A percentile compares a stretch with the other conserved stretches of the same genome.
phyloP scores from a whole-genome alignment of 2,113 vertebrate genomes.

The Fregetta grallaria region DNA sequence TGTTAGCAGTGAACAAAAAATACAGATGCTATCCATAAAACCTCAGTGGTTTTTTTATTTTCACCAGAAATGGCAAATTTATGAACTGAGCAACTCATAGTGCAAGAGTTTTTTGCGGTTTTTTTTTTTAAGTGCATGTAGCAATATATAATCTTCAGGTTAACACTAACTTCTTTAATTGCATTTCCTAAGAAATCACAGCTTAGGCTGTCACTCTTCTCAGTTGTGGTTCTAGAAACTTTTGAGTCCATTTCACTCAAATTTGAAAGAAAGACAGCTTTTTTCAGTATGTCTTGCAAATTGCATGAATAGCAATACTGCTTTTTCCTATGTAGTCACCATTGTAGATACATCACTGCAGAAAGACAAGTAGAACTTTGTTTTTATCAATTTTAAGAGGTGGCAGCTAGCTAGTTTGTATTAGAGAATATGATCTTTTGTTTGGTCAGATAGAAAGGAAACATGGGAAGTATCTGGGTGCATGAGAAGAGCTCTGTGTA shows the following conservation, averaged over 20 bases:
- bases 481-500: neutral
- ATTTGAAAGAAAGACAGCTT: neutral
- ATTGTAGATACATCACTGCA: neutral
- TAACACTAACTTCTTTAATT: neutral
- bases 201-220: neutral
- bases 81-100: neutral
- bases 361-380: neutral
- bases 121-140: neutral
- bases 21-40: neutral
- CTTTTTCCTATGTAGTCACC: neutral
- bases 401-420: neutral
- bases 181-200: neutral
- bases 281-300: neutral
- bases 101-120: neutral
- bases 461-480: neutral
- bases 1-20: neutral
- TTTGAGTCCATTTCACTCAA: neutral
- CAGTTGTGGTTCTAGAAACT: neutral
- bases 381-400: neutral
- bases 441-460: neutral
- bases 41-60: neutral
- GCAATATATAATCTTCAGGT: neutral
- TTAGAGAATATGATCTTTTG: neutral
- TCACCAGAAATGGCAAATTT: neutral
- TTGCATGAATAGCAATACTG: neutral